Conservation (phyloP, 2,113 vertebrate species). For the Peromyscus leucopus region DNA sequence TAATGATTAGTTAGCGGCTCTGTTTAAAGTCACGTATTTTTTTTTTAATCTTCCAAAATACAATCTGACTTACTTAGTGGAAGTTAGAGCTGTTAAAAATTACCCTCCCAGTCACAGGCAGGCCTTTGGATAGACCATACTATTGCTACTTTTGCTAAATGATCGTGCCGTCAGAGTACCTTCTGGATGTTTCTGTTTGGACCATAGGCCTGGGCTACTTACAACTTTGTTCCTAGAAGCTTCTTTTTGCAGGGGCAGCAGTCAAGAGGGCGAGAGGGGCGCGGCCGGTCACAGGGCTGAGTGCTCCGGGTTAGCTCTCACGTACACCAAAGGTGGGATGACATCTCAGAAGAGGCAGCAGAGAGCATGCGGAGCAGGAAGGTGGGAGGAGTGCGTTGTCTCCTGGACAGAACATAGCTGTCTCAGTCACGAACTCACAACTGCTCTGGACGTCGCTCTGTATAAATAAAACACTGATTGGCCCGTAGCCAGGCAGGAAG, state of each 20-base stretch:
- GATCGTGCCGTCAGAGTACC: not conserved
- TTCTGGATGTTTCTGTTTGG: not conserved
- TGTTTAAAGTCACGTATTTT: not conserved
- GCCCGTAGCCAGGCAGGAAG: no score
- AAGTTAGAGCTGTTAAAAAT: not conserved
- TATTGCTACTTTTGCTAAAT: not conserved
- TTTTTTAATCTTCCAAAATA: conserved; percentile 19
- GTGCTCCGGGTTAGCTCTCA: not conserved
- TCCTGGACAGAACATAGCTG: not conserved
- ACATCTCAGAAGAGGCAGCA: not conserved
- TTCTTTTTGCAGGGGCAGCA: not conserved
- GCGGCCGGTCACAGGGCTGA: not conserved
- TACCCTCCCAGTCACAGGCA: not conserved
- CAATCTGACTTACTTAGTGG: not conserved
- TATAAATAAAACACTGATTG: no score
- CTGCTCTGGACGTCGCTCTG: no score
- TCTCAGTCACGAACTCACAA: not conserved
- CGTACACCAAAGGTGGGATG: not conserved
- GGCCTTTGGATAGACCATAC: not conserved
- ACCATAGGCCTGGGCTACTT: not conserved
- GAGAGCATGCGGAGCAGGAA: not conserved
- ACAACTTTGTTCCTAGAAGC: not conserved
- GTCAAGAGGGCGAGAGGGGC: not conserved
- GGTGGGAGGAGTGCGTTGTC: not conserved
- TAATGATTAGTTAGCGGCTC: not conserved